phyloP scores from a whole-genome alignment of 2,797 vertebrate genomes.

The Ctenochaetus hawaiiensis region DNA sequence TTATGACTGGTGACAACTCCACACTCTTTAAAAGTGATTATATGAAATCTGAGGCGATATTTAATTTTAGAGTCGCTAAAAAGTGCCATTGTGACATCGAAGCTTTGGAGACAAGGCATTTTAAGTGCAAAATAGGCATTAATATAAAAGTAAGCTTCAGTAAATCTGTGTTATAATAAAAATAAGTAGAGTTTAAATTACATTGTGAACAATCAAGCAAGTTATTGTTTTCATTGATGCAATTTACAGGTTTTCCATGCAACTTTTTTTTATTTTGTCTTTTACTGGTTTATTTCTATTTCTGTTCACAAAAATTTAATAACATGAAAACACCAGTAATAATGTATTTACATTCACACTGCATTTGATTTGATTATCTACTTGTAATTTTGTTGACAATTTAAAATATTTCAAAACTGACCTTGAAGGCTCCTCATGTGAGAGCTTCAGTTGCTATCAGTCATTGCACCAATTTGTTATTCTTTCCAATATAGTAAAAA shows the following conservation, averaged over 20 bases:
- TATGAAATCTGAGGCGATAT: too few species aligned
- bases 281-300: background rate
- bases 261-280: background rate
- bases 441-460: background rate
- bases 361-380: background rate
- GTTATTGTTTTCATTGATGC: background rate
- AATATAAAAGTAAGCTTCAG: background rate
- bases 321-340: background rate
- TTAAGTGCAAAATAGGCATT: too few species aligned
- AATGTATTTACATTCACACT: background rate
- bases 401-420: slow-evolving; percentile 18
- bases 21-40: too few species aligned
- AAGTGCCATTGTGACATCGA: too few species aligned
- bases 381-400: slow-evolving; percentile 5
- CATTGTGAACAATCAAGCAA: background rate
- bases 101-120: too few species aligned
- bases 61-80: too few species aligned
- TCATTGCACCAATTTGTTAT: slow-evolving; percentile 27
- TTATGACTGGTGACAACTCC: too few species aligned
- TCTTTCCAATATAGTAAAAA: background rate
- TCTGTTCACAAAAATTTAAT: background rate
- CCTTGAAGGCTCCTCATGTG: background rate
- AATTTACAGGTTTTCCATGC: background rate
- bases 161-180: background rate
- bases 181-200: background rate